phyloP scores from a whole-genome alignment of 92 coral and sea anemone species.

The Zoanthus solanderi region DNA sequence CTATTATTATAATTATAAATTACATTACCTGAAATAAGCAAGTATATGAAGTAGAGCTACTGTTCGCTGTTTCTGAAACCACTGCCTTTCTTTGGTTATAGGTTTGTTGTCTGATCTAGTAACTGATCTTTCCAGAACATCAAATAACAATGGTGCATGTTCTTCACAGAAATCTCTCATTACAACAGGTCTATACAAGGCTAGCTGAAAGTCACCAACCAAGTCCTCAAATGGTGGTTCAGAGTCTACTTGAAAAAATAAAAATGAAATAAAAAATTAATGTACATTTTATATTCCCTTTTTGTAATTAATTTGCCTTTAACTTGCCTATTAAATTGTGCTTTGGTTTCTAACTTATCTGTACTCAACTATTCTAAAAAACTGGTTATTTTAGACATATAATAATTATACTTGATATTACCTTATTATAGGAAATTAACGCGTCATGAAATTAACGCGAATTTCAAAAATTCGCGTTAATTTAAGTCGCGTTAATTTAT shows the following conservation, averaged over 20 bases:
- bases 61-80: not conserved
- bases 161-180: constrained; percentile 23
- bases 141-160: not conserved
- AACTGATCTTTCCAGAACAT: not conserved
- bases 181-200: not conserved
- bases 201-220: not conserved
- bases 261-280: not conserved
- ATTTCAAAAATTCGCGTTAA: not conserved
- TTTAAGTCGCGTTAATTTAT: constrained; percentile 15
- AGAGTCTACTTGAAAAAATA: not conserved
- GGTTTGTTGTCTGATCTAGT: not conserved
- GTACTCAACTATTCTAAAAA: no score
- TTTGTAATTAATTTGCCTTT: no score
- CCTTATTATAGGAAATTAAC: constrained; percentile 3
- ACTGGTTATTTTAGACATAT: no score
- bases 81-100: not conserved
- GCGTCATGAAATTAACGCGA: constrained; percentile 5
- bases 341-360: no score
- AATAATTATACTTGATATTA: not conserved
- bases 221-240: constrained; percentile 8
- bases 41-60: no score
- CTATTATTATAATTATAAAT: no score
- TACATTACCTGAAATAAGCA: no score
- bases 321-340: no score
- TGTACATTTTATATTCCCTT: no score